phyloP scores from a whole-genome alignment of 2,888 invertebrate genomes.

The Chaetogeoica ovagalla region DNA sequence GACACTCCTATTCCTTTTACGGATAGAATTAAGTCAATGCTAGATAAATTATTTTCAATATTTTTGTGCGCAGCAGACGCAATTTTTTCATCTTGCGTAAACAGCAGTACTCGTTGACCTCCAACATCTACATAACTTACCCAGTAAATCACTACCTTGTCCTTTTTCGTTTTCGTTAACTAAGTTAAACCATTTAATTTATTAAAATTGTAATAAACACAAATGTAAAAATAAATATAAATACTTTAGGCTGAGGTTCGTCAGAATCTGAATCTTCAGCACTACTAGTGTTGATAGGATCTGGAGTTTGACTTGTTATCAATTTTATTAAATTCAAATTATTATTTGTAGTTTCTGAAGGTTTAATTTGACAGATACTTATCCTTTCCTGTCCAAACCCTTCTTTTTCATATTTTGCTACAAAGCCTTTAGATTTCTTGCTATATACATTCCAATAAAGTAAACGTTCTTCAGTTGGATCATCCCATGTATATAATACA shows the following conservation, averaged over 20 bases:
- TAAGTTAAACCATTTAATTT: conserved; percentile 54
- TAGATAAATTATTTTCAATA: conserved; percentile 71
- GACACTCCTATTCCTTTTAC: conserved; percentile 70
- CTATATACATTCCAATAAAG: conserved; percentile 83
- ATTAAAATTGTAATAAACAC: conserved; percentile 3
- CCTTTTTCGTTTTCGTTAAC: conserved; percentile 69
- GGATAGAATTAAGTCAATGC: conserved; percentile 71
- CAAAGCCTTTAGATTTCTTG: conserved; percentile 73
- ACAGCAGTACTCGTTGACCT: conserved; percentile 72
- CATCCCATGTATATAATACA: conserved; percentile 82
- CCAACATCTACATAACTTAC: conserved; percentile 73
- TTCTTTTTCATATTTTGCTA: conserved; percentile 71
- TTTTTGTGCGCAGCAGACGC: conserved; percentile 66
- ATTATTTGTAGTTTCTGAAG: conserved; percentile 61
- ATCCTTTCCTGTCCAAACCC: conserved; percentile 70
- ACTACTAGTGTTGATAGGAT: conserved; percentile 62
- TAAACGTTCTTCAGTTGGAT: conserved; percentile 72
- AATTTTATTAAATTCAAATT: conserved; percentile 40
- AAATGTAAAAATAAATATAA: not conserved
- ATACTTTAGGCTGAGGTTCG: conserved; percentile 57
- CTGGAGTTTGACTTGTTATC: conserved; percentile 26
- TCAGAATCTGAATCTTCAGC: conserved; percentile 65
- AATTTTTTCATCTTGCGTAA: conserved; percentile 76
- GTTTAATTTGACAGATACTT: conserved; percentile 71
- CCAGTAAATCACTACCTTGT: conserved; percentile 80